These are phyloP conservation scores for Propithecus deckenii DNA, from an alignment of 2,797 vertebrate genomes.

Conservation along the genomic window DNA sequence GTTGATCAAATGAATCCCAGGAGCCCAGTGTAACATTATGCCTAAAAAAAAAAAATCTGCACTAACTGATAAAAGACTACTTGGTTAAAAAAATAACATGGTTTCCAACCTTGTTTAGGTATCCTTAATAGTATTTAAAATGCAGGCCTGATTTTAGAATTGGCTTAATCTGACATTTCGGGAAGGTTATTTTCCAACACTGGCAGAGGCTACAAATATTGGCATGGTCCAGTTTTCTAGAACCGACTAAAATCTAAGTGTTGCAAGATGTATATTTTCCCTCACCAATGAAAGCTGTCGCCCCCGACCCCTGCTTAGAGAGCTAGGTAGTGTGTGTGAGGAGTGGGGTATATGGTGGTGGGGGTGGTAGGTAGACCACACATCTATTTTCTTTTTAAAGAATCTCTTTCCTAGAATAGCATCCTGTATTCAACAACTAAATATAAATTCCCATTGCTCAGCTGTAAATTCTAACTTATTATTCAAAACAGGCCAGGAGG, in stretches of 20 bases:
- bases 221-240: background rate
- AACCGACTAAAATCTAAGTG: conserved; percentile 50
- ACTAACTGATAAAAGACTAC: conserved; percentile 90
- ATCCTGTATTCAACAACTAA: conserved; percentile 56
- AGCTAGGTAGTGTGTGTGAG: background rate
- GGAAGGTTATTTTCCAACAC: conserved; percentile 57
- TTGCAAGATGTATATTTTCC: background rate
- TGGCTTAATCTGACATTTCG: conserved; percentile 74
- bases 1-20: conserved; percentile 92
- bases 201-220: conserved; percentile 29
- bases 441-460: conserved; percentile 34
- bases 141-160: conserved; percentile 72
- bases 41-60: conserved; percentile 84
- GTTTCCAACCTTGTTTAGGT: conserved; percentile 80
- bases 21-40: conserved; percentile 90
- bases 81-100: conserved; percentile 80
- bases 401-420: conserved; percentile 14
- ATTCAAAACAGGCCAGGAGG: conserved; percentile 67
- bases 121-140: conserved; percentile 81
- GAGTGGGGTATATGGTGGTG: background rate
- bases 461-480: conserved; percentile 61
- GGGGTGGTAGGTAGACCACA: background rate
- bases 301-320: background rate
- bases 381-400: conserved; percentile 28
- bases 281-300: background rate